Conservation (phyloP, 2,888 invertebrate genomes). For the Pyrgus malvae region DNA sequence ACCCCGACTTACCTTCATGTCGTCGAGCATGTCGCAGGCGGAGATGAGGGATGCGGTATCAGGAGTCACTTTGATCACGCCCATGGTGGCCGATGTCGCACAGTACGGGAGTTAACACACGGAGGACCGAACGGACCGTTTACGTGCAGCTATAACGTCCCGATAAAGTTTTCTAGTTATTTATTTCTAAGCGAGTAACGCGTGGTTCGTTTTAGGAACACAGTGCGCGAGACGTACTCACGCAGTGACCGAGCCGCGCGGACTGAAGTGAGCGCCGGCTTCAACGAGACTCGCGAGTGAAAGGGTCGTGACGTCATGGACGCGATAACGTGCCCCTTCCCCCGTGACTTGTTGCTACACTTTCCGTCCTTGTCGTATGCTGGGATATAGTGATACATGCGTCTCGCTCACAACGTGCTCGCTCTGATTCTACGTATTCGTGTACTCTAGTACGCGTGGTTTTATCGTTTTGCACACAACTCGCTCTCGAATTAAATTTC, state of each 20-base stretch:
- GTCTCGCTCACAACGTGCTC: constrained; percentile 55
- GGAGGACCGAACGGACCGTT: constrained; percentile 62
- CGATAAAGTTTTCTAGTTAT: constrained; percentile 47
- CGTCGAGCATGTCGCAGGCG: constrained; percentile 74
- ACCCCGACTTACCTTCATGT: constrained; percentile 68
- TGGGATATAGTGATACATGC: constrained; percentile 45
- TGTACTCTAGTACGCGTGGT: constrained; percentile 27
- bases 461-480: constrained; percentile 26
- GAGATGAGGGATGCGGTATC: constrained; percentile 72
- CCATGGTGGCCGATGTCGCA: constrained; percentile 52
- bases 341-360: constrained; percentile 72
- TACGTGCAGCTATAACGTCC: constrained; percentile 52
- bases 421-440: constrained; percentile 34
- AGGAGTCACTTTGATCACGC: constrained; percentile 73
- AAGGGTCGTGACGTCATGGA: constrained; percentile 82
- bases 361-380: constrained; percentile 48
- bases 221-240: constrained; percentile 69
- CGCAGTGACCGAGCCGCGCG: constrained; percentile 79
- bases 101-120: constrained; percentile 49
- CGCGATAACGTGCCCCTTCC: constrained; percentile 70
- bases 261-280: constrained; percentile 59
- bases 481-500: constrained; percentile 8
- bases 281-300: constrained; percentile 69
- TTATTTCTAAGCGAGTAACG: constrained; percentile 54
- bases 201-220: constrained; percentile 66